phyloP scores from a whole-genome alignment of 2,888 invertebrate species.

The Leptopilina drosophilae region DNA sequence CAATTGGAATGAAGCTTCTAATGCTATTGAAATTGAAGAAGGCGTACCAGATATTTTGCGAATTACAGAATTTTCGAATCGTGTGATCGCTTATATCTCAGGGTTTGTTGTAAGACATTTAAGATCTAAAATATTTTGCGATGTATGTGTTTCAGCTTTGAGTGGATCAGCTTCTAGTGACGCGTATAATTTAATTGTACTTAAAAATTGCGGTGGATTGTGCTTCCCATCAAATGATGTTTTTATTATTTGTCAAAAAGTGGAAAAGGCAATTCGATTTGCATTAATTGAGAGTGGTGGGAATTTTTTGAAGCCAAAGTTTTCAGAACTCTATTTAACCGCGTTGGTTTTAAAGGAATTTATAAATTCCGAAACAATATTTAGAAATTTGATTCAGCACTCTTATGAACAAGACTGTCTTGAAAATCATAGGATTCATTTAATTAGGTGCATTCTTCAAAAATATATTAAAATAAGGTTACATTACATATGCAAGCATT shows the following conservation, averaged over 20 bases:
- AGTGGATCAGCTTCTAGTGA: background rate
- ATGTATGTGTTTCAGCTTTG: background rate
- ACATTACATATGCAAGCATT: background rate
- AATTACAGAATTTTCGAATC: background rate
- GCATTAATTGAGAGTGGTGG: background rate
- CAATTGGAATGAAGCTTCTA: background rate
- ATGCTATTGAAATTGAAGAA: background rate
- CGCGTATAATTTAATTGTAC: background rate
- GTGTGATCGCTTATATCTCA: background rate
- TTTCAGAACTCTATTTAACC: background rate
- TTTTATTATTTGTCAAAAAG: background rate
- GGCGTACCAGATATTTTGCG: background rate
- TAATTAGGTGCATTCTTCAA: background rate
- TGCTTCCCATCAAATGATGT: background rate
- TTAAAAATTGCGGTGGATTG: background rate
- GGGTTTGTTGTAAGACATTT: background rate
- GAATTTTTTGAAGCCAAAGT: background rate
- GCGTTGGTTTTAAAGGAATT: background rate
- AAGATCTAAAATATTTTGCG: conserved; percentile 7
- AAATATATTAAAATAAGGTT: background rate
- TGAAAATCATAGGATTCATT: conserved; percentile 3
- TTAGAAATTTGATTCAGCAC: background rate
- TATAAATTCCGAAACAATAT: background rate
- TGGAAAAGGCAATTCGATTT: background rate
- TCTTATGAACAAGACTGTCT: background rate